Evolutionary conservation across 2,113 vertebrate species (phyloP), one percentile per base, ranked within the genome.

Genomic region (Zonotrichia leucophrys): DNA sequence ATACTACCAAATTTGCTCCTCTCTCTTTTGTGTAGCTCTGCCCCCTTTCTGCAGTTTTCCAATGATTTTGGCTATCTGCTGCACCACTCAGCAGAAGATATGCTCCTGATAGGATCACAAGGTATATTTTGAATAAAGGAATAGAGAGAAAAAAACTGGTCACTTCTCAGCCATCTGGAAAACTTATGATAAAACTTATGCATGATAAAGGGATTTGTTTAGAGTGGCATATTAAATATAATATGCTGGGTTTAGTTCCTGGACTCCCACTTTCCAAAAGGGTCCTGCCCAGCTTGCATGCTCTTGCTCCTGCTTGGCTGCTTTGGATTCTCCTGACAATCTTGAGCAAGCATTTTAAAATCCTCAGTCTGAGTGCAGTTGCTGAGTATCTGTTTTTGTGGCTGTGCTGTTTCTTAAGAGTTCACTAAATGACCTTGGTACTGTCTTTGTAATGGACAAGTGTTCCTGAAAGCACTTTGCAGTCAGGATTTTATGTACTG

Each of bases 201-300:
- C 81, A 90, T 89, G 80, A 89, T 92, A 37, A 96, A 97, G 84
- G 85, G 86, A 90, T 55, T 96, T 98, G 85, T 97, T 97, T 97
- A 96, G 81, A 97, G 94, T 97, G 98, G 97, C 97, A 97, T 98
- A 98, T 98, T 98, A 98, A 98, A 98, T 96, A 90, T 16, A 62
- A 70, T 92, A 49, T 96, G 75, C 86, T 97, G 95, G 93, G 87
- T 96, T 96, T 95, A 95, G 84, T 95, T 92, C 81, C 91, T 92
- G 83, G 66, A 78, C 80, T 97, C 79, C 91, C 49, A 33, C 89
- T 97, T 30, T 91, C 72, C 30, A 39, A 33, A 91, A 91, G 46
- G 90, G n/a, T 63, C 85, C 87, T 97, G 92, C 92, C 85, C 73
- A 94, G 35, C 94, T 95, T 97, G 97, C 97, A 97, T 73, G 92